Base-by-base conservation (phyloP, 2,888 invertebrate genomes). In the Drosophila lacicola region DNA sequence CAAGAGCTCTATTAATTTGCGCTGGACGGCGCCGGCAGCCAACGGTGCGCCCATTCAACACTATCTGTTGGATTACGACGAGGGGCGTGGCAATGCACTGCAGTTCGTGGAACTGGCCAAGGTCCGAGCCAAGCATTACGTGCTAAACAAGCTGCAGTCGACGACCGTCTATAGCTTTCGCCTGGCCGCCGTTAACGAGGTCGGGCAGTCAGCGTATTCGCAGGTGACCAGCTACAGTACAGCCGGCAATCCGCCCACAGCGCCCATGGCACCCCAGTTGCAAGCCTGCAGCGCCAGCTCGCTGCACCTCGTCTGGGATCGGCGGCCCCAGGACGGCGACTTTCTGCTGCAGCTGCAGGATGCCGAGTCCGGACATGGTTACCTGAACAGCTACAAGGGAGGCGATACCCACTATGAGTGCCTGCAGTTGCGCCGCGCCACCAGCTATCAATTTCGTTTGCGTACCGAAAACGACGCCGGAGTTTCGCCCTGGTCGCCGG, bases 401-500 rank as follows among this genome's bases (percentile, higher is more conserved):
- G 93, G 94, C 72, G 96, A 96, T 55, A 94, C 94, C 19, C 93
- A 94, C 29, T 94, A 96, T 92, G 93, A 94, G 76, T 96, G 96
- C 91, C 93, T 93, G 62, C 94, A 94, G 65, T 93, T 98, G 68
- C 94, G 94, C 44, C 94, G 96, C 82, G 96, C 96, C 82, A 95
- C 96, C 75, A 95, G 95, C 88, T 98, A 97, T 92, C 95, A 95
- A 88, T 97, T 97, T 92, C 94, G 97, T 91, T 93, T 97, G 82
- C 94, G 95, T 75, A 96, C 96, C 78, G 95, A 95, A 90, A 98
- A 97, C 90, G 96, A 96, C 78, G 97, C 97, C 83, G 98, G 98
- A 2, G 94, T 94, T 78, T 97, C 97, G 6, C 94, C 95, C 14
- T 97, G 97, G 97, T 97, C 97, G 37, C 94, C 95, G 56, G 95